phyloP scores from a whole-genome alignment of 2,113 vertebrate genomes.

The Onychorhynchus coronatus region DNA sequence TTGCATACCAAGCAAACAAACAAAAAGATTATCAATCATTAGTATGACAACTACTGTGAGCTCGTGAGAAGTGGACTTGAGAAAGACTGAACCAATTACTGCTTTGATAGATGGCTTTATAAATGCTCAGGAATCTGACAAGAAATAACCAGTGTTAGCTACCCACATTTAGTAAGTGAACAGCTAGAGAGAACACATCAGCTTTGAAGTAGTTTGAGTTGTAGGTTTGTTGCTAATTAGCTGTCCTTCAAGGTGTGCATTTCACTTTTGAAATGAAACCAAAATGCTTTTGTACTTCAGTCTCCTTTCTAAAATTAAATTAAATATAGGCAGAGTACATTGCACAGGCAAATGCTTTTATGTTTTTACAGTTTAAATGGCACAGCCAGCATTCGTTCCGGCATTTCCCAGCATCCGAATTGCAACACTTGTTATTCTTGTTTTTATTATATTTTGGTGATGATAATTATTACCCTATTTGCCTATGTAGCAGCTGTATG shows the following conservation, averaged over 20 bases:
- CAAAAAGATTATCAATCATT: not conserved
- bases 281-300: not conserved
- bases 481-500: not conserved
- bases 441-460: not conserved
- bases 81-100: not conserved
- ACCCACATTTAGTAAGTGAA: not conserved
- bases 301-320: slow-evolving; percentile 15
- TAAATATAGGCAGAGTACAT: not conserved
- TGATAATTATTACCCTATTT: not conserved
- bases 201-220: not conserved
- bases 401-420: not conserved
- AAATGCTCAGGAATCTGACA: not conserved
- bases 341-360: not conserved
- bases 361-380: not conserved
- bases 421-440: not conserved
- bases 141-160: not conserved
- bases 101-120: not conserved
- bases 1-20: not conserved
- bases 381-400: not conserved
- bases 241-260: not conserved
- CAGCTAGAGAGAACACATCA: not conserved
- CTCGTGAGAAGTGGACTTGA: not conserved
- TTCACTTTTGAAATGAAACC: slow-evolving; percentile 10
- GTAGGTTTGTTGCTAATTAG: not conserved
- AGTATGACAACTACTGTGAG: not conserved